Evolutionary conservation across 2,797 vertebrate species (phyloP).

Genomic region (Mus caroli): DNA sequence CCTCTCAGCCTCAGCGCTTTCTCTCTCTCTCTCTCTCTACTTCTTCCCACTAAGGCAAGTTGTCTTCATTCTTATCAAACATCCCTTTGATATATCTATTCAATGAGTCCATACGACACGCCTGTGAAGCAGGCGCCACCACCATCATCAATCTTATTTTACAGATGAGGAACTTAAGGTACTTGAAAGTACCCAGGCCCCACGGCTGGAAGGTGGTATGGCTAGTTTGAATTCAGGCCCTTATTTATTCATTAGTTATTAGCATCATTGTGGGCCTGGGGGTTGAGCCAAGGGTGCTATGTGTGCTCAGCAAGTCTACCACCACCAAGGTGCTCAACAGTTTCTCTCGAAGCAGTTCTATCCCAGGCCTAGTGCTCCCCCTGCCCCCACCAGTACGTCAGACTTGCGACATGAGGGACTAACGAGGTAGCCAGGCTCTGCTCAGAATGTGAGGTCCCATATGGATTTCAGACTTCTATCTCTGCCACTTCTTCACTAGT

Average conservation of each 20-base stretch:
- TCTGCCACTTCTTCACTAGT: neutral
- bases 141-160: neutral
- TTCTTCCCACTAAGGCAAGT: neutral
- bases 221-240: neutral
- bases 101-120: neutral
- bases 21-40: neutral
- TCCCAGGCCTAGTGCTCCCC: neutral
- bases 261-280: neutral
- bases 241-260: neutral
- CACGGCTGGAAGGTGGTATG: neutral
- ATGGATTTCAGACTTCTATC: neutral
- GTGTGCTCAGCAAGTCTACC: neutral
- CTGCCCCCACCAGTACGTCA: accelerated
- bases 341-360: neutral
- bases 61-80: neutral
- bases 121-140: neutral
- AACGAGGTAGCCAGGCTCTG: neutral
- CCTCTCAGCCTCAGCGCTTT: neutral
- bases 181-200: neutral
- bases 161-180: conserved; percentile 9
- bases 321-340: neutral
- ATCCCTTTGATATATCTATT: neutral
- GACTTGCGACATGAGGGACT: accelerated
- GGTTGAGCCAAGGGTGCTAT: neutral
- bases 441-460: accelerated